These are phyloP conservation scores for Pteria penguin DNA, from an alignment of 2,888 invertebrate genomes.

Conservation along the genomic window DNA sequence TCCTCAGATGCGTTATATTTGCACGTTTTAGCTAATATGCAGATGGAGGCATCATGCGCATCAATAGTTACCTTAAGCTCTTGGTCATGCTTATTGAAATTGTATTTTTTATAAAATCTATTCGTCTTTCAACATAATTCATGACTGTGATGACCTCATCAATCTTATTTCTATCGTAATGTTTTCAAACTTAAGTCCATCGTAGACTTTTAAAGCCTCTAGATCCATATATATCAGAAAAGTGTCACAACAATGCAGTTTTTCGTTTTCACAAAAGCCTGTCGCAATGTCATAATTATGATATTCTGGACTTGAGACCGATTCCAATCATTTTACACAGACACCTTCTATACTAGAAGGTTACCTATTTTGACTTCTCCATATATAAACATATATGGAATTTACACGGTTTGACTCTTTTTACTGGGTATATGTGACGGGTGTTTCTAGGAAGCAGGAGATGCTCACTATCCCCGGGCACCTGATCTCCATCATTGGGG, in stretches of 20 bases:
- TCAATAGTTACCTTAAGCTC: conserved; percentile 34
- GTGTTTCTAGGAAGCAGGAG: too few species aligned
- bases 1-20: conserved; percentile 27
- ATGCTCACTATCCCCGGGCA: too few species aligned
- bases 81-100: conserved; percentile 34
- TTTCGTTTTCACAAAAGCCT: neutral
- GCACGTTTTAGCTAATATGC: conserved; percentile 37
- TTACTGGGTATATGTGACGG: too few species aligned
- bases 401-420: too few species aligned
- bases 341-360: too few species aligned
- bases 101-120: conserved; percentile 42
- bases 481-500: too few species aligned
- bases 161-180: conserved; percentile 15
- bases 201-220: conserved; percentile 18
- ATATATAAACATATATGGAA: too few species aligned
- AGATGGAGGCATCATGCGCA: conserved; percentile 18
- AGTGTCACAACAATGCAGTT: neutral
- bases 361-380: too few species aligned
- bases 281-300: conserved; percentile 17
- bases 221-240: too few species aligned
- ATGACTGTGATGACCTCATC: conserved; percentile 29
- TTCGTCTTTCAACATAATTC: conserved; percentile 33
- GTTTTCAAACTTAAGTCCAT: conserved; percentile 30
- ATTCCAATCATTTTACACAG: too few species aligned
- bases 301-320: too few species aligned